Percentiles rank a stretch among this genome's conserved stretches.
These are phyloP conservation scores for Gallinago media DNA, from an alignment of 2,113 vertebrate species.

Conservation along the genomic window DNA sequence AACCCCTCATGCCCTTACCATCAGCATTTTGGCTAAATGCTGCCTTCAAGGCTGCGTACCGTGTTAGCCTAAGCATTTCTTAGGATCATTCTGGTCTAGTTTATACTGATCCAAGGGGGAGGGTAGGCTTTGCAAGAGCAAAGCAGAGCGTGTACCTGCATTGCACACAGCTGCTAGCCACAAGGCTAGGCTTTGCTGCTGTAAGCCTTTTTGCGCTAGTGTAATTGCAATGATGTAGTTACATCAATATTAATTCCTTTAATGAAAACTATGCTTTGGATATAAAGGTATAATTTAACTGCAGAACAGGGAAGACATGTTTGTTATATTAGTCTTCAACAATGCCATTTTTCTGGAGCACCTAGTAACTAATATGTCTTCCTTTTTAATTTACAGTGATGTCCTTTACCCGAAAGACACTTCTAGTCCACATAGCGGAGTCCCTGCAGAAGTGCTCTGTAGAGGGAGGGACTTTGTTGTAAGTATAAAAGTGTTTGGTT, in stretches of 20 bases:
- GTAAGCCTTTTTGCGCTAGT: constrained; percentile 29
- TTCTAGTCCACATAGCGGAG: constrained; percentile 94
- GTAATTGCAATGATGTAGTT: constrained; percentile 38
- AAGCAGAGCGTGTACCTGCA: constrained; percentile 24
- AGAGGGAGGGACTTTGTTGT: constrained; percentile 96
- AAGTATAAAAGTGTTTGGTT: constrained; percentile 65
- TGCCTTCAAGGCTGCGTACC: not conserved
- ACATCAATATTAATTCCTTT: constrained; percentile 28
- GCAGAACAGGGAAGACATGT: not conserved
- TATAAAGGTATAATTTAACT: constrained; percentile 47
- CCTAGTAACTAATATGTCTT: not conserved
- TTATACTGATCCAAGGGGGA: not conserved
- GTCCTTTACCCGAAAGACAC: constrained; percentile 96
- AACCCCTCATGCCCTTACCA: not conserved
- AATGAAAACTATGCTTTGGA: constrained; percentile 10
- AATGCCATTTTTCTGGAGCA: not conserved
- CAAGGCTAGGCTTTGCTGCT: constrained; percentile 14
- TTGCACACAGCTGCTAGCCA: constrained; percentile 9
- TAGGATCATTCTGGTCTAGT: not conserved
- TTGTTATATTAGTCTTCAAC: constrained; percentile 1
- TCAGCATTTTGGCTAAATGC: constrained; percentile 21
- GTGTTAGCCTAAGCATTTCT: not conserved
- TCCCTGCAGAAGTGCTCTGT: constrained; percentile 95
- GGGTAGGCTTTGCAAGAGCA: constrained; percentile 20
- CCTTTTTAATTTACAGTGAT: constrained; percentile 81